Evolutionary conservation across 2,113 vertebrate species (phyloP), one percentile per base, ranked within the genome.

Genomic region (Coptodon bakossiorum): DNA sequence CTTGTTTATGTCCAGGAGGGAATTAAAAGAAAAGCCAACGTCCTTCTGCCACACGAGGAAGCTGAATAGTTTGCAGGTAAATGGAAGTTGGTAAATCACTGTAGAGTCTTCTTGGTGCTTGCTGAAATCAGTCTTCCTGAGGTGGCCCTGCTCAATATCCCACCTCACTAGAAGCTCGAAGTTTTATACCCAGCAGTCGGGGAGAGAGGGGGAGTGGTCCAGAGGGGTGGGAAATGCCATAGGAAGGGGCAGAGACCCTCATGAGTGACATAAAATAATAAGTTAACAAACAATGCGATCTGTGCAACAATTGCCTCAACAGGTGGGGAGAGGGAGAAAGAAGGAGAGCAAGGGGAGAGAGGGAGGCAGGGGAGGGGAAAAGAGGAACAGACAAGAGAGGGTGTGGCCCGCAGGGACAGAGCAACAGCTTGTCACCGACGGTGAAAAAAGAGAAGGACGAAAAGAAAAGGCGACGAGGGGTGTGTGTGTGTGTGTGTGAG

Each of bases 401-500:
- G 96, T 95, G 96, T 88, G 95, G 94, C 22, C 94, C 95, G 22
- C 87, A 87, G 93, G 94, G 96, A 95, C 90, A 36, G 29, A 50
- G 93, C 82, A 94, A 96, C 96, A 97, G 96, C 95, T 96, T 96
- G 96, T 90, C 88, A 68, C 80, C 95, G 94, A 86, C 91, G 61
- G 85, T 94, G 94, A 96, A 78, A 95, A 93, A 86, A 91, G 94
- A 94, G 95, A 94, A 88, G 92, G 89, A 86, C 24, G 90, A 88
- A 73, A 86, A 87, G 86, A 90, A 90, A 90, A 89, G 85, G 66
- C 61, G 22, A 3, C 5, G 83, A 81, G 50, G 83, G 81, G 88
- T 83, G 81, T 22, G 22, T 22, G 22, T 22, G 22, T 22, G 22
- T 22, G 22, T 22, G 22, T 22, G 22, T 22, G 87, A 90, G 91